Evolutionary conservation across 2,113 vertebrate genomes (phyloP).

Genomic region (Vicugna pacos): DNA sequence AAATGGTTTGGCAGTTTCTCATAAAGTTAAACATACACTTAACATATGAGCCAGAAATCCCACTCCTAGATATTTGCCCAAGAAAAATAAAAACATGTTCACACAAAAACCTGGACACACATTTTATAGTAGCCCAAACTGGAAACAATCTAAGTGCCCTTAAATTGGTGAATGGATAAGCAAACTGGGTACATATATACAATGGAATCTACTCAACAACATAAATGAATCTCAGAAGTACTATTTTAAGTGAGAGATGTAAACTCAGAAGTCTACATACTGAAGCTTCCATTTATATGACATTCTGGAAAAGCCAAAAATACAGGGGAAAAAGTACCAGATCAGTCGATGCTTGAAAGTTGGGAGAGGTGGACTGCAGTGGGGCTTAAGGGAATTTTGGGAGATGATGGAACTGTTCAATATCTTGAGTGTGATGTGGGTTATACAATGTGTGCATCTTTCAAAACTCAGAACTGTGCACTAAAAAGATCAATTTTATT

Average conservation of each 20-base stretch:
- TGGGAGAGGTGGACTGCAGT: background rate
- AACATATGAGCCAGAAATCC: background rate
- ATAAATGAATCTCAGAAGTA: background rate
- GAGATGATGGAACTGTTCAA: background rate
- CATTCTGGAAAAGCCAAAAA: slow-evolving; percentile 14
- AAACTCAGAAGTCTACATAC: background rate
- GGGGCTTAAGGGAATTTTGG: background rate
- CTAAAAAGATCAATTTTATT: background rate
- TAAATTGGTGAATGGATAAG: background rate
- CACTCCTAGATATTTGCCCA: slow-evolving; percentile 19
- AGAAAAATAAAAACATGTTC: slow-evolving; percentile 32
- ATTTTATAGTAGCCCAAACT: background rate
- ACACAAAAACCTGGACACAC: background rate
- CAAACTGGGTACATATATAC: background rate
- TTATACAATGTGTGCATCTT: background rate
- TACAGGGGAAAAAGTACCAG: background rate
- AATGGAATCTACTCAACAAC: background rate
- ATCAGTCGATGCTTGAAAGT: background rate
- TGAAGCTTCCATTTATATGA: background rate
- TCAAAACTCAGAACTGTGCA: background rate
- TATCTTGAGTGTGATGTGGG: background rate
- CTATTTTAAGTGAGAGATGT: slow-evolving; percentile 5
- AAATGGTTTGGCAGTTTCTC: slow-evolving; percentile 8
- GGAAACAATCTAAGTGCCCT: background rate
- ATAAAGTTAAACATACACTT: background rate